Evolutionary conservation across 2,113 vertebrate species (phyloP), one percentile per base, ranked within the genome.

Genomic region (Hemiprocne comata): DNA sequence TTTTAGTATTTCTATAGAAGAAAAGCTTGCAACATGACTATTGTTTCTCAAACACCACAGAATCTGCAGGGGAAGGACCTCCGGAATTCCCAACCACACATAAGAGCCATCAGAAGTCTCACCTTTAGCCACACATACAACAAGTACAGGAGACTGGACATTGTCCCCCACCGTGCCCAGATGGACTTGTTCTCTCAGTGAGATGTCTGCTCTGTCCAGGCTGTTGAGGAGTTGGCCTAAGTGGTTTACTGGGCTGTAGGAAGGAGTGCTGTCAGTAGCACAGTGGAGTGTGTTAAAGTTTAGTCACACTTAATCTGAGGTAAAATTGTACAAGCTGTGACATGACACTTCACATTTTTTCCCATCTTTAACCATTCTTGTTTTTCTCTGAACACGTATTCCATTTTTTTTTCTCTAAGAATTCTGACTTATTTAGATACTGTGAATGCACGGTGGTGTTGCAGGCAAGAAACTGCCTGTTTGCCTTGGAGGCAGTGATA

Each of bases 51-150:
- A 75, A 33, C 1, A 1, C 74, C 71, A 17, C 51, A 40, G 64
- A 71, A 53, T 60, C n/a, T 18, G 15, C 16, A 8, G n/a, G 18
- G n/a, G 29, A 60, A 75, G 31, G 57, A 38, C 28, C 33, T 82
- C 19, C 33, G 58, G 40, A 57, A 65, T 18, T 44, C 33, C 36
- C 36, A 61, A 24, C 44, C 15, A 36, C 51, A 57, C 62, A 62
- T 29, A 16, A 57, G 53, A 73, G 33, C 44, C 28, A 20, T n/a
- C 23, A 46, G 58, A 72, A 46, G 18, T 29, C 36, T 85, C 7
- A n/a, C 23, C 36, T 44, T 44, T 38, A 66, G 36, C 31, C 65
- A 28, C 17, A 20, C 0, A 0, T 44, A 28, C 1, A 2, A 11
- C 64, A 36, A 58, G 36, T 2, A 0, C 28, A 51, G 66, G 24